Evolutionary conservation across 1,140 invertebrate species (phyloP).

Genomic region (Linepithema humile): DNA sequence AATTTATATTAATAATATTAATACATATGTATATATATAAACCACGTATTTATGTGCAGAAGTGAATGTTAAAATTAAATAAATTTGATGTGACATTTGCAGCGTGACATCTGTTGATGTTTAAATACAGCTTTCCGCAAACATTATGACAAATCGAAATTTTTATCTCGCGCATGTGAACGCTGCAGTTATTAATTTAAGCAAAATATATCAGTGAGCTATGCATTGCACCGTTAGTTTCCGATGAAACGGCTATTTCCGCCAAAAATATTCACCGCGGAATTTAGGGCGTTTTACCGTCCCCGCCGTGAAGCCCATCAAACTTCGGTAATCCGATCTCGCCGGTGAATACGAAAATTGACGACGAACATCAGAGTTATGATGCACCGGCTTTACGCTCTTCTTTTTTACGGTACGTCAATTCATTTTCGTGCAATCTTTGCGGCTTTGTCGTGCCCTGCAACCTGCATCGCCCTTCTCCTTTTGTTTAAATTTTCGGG

Average conservation of each 20-base stretch:
- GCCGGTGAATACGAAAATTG: conserved; percentile 21
- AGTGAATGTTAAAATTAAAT: not conserved
- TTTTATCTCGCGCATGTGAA: not conserved
- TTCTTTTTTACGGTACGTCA: conserved; percentile 12
- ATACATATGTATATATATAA: no score
- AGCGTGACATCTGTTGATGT: not conserved
- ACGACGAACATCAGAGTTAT: not conserved
- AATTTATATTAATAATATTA: no score
- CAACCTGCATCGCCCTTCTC: not conserved
- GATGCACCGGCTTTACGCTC: not conserved
- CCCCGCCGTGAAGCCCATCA: not conserved
- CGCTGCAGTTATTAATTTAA: conserved; percentile 25
- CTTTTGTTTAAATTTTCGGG: conserved; percentile 14
- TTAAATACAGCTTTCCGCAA: not conserved
- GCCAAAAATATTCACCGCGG: not conserved
- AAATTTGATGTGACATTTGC: not conserved
- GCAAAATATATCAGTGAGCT: not conserved
- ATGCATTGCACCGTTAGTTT: conserved; percentile 7
- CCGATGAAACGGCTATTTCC: not conserved
- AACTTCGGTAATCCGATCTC: conserved; percentile 18
- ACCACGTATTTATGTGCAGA: no score
- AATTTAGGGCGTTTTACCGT: not conserved
- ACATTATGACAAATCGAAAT: not conserved
- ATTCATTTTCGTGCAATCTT: not conserved
- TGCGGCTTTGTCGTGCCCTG: not conserved